phyloP scores from a whole-genome alignment of 2,797 vertebrate species.

The Eupleurogrammus muticus region DNA sequence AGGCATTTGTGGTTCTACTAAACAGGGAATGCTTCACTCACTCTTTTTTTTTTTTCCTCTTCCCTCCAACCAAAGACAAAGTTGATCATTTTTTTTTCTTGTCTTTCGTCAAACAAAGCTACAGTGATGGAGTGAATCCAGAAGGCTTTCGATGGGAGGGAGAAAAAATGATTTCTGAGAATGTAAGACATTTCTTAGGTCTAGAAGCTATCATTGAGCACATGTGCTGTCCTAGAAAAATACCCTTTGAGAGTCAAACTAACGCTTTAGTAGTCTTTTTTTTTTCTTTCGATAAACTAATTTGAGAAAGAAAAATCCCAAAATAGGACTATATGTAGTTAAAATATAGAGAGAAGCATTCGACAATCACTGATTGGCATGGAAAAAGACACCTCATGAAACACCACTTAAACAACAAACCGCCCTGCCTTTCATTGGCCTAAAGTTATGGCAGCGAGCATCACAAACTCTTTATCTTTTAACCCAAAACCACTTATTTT shows the following conservation, averaged over 20 bases:
- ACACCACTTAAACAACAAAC: slow-evolving; percentile 79
- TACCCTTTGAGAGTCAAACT: slow-evolving; percentile 88
- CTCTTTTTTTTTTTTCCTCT: slow-evolving; percentile 75
- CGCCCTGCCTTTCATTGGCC: slow-evolving; percentile 75
- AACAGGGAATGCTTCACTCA: slow-evolving; percentile 86
- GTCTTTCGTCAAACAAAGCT: slow-evolving; percentile 93
- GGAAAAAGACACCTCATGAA: slow-evolving; percentile 71
- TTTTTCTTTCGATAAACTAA: slow-evolving; percentile 78
- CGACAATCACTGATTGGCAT: slow-evolving; percentile 85
- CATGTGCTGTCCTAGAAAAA: slow-evolving; percentile 88
- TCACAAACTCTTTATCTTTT: slow-evolving; percentile 59
- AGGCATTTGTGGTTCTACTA: slow-evolving; percentile 99
- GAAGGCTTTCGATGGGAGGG: slow-evolving; percentile 77
- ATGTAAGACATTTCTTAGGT: slow-evolving; percentile 88
- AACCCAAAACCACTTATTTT: slow-evolving; percentile 45
- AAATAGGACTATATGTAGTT: slow-evolving; percentile 80
- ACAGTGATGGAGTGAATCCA: slow-evolving; percentile 80
- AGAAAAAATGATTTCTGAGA: slow-evolving; percentile 79
- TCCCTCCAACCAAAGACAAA: slow-evolving; percentile 63
- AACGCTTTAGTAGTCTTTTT: slow-evolving; percentile 81
- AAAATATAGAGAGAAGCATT: slow-evolving; percentile 81
- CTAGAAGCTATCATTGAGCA: slow-evolving; percentile 89
- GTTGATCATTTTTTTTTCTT: slow-evolving; percentile 86
- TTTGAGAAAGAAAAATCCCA: slow-evolving; percentile 80
- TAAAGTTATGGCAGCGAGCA: slow-evolving; percentile 75